phyloP scores from a whole-genome alignment of 2,113 vertebrate genomes.

The Cervus canadensis region DNA sequence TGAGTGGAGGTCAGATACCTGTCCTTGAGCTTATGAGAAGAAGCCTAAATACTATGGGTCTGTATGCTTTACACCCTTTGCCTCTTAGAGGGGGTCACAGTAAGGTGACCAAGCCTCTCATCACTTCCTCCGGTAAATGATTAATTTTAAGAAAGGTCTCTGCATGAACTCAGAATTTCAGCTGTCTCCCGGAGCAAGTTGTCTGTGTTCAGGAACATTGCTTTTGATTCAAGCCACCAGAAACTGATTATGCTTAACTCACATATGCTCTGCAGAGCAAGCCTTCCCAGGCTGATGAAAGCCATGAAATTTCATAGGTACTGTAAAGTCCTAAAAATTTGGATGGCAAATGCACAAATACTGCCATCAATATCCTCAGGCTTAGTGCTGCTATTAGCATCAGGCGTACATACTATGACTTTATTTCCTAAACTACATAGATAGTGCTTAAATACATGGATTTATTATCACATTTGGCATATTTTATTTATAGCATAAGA shows the following conservation, averaged over 20 bases:
- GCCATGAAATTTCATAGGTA: constrained; percentile 74
- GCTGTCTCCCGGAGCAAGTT: constrained; percentile 47
- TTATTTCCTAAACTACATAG: constrained; percentile 87
- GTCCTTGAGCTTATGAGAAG: constrained; percentile 66
- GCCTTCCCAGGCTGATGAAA: constrained; percentile 69
- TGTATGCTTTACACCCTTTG: constrained; percentile 53
- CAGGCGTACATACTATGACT: constrained; percentile 77
- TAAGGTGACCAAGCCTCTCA: constrained; percentile 71
- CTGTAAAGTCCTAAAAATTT: constrained; percentile 72
- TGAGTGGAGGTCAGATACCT: constrained; percentile 43
- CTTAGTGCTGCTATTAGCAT: constrained; percentile 77
- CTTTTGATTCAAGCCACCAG: constrained; percentile 65
- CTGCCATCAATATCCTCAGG: constrained; percentile 74
- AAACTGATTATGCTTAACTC: constrained; percentile 63
- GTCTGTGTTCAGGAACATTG: constrained; percentile 57
- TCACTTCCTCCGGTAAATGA: constrained; percentile 56
- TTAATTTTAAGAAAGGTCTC: constrained; percentile 75
- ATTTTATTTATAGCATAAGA: constrained; percentile 96
- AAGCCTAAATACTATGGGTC: constrained; percentile 54
- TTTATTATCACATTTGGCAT: constrained; percentile 92
- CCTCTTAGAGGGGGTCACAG: constrained; percentile 58
- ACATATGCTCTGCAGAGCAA: constrained; percentile 64
- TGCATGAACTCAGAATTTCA: constrained; percentile 68
- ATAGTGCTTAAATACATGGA: constrained; percentile 93
- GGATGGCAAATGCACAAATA: constrained; percentile 76